phyloP scores from a whole-genome alignment of 1,140 invertebrate genomes.

The Zaprionus taronus region DNA sequence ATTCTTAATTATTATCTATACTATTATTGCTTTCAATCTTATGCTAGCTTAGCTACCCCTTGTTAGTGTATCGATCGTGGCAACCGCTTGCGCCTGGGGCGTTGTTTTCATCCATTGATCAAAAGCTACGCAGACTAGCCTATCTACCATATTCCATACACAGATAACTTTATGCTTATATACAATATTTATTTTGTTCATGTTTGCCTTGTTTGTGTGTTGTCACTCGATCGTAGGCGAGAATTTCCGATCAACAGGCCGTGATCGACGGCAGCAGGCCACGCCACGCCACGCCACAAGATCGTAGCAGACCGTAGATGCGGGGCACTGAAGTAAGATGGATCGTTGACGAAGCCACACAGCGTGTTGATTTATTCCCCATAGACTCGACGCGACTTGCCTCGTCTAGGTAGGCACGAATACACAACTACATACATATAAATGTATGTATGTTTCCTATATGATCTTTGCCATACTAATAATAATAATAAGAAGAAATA shows the following conservation, averaged over 20 bases:
- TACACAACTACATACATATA: slow-evolving; percentile 18
- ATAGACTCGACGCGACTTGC: slow-evolving; percentile 51
- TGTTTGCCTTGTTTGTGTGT: slow-evolving; percentile 58
- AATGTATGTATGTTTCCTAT: neutral
- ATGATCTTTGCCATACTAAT: slow-evolving; percentile 52
- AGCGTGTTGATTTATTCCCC: slow-evolving; percentile 84
- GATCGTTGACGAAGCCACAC: slow-evolving; percentile 84
- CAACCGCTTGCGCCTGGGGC: slow-evolving; percentile 16
- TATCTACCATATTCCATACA: neutral
- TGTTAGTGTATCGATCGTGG: slow-evolving; percentile 13
- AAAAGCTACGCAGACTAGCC: slow-evolving; percentile 54
- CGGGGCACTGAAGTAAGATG: slow-evolving; percentile 51
- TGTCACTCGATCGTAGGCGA: slow-evolving; percentile 80
- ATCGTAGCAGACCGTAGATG: slow-evolving; percentile 10
- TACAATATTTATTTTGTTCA: slow-evolving; percentile 44
- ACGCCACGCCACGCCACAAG: slow-evolving; percentile 45
- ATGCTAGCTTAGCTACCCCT: neutral
- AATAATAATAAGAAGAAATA: slow-evolving; percentile 16
- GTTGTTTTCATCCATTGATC: slow-evolving; percentile 62
- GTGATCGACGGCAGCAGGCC: slow-evolving; percentile 78
- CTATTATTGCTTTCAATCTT: too few relatives aligned
- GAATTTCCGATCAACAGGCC: slow-evolving; percentile 80
- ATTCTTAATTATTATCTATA: too few relatives aligned
- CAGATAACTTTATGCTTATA: slow-evolving; percentile 18
- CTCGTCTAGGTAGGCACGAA: slow-evolving; percentile 15